Evolutionary conservation across 2,797 vertebrate genomes (phyloP), one percentile per base, ranked within the genome.

Genomic region (Cossypha dichroa): DNA sequence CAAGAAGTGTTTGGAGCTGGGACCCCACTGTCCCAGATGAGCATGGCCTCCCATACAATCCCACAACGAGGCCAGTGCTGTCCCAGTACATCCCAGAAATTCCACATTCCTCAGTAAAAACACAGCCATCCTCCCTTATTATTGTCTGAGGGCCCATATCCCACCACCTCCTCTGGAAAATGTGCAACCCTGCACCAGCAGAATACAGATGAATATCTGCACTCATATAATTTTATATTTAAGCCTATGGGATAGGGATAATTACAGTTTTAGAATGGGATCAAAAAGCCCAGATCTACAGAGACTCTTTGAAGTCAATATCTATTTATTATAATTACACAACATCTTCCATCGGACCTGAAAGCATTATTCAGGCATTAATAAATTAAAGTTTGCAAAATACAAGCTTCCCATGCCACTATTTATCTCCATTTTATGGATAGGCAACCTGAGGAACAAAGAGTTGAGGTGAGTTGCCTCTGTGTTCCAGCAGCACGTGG

Each of bases 291-390:
- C 81, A 87, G 88, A 96, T 88, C 91, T 96, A 66, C 46, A 70
- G 94, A 96, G 88, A 82, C 78, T 83, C 95, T 96, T 97, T 94
- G 94, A 97, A 96, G 92, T 95, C 94, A 93, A 93, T 94, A 92
- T 92, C 93, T 94, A 91, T 94, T 93, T 96, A 96, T 93, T 96
- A 89, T 94, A 95, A 96, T 96, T 90, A 88, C 78, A 91, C 76
- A 95, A 79, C 75, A 85, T 93, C 94, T 95, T 96, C 92, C 63
- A 89, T 91, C 12, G 13, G 84, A 91, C 89, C 94, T 90, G 92
- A 94, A 94, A 94, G 86, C 81, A 77, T 88, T 95, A 85, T 89
- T 76, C 89, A 74, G 78, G 64, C 84, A 89, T 89, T 91, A 90
- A 94, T 94, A 91, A 95, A 94, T 90, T 87, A 91, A 93, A 38